Base-by-base conservation (phyloP, 2,797 vertebrate species). In the Poliocrania exsul region DNA sequence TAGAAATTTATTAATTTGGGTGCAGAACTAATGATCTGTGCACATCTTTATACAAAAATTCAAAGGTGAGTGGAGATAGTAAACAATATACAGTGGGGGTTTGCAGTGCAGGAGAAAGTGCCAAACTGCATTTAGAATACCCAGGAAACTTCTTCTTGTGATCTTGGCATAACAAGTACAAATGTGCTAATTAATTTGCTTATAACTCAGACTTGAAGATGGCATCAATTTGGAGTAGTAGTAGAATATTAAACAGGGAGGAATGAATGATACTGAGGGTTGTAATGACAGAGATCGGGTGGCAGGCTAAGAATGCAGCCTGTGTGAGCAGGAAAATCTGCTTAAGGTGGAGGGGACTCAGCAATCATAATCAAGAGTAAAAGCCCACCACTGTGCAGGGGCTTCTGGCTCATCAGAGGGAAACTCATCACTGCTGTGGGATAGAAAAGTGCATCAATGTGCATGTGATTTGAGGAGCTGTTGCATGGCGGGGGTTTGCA, bases 141-240 rank as follows among this genome's bases (percentile, higher is more conserved):
- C 42, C 62, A 66, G 60, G 71, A 81, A 93, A 75, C 17, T 84
- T 86, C 71, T 74, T 50, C 70, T 40, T 66, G 38, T 93, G 86
- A 81, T 86, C 78, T 84, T 84, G 62, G 20, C 40, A 50, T 81
- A 88, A 81, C 72, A 86, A 92, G 82, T 86, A 79, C 73, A 86
- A 93, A 92, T 58, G 86, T 90, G 86, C 40, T 93, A 94, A 96
- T 93, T 88, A 90, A 91, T 87, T 92, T 94, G 35, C 78, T 86
- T 93, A 35, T 84, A 96, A 81, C 73, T 79, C 44, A 75, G 51
- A 58, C 60, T 84, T 62, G 70, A 93, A 75, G 86, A 90, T 81
- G 18, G 72, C 73, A 96, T 92, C 50, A 86, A 56, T 90, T 79
- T 93, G 86, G 58, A 81, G 88, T 67, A 64, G 50, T n/a, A 86